A percentile compares a stretch with the other conserved stretches of the same genome.
Evolutionary conservation across 2,797 vertebrate species (phyloP).

Genomic region (Leuciscus waleckii): DNA sequence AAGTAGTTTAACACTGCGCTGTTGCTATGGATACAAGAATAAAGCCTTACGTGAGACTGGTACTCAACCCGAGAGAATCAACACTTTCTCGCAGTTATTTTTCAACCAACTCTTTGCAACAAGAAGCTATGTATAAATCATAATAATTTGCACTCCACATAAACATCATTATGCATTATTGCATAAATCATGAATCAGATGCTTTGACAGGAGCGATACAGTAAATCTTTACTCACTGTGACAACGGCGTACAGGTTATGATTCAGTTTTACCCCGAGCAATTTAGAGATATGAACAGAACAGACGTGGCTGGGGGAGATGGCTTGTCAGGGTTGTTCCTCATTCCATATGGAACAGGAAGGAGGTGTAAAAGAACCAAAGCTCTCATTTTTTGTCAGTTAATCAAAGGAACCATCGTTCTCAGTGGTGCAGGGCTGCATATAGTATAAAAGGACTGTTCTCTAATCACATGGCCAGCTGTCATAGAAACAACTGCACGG

Average conservation of each 20-base stretch:
- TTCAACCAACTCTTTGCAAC: constrained; percentile 29
- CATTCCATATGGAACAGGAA: constrained; percentile 19
- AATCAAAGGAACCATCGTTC: constrained; percentile 26
- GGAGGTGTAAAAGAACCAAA: constrained; percentile 16
- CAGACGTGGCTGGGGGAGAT: not conserved
- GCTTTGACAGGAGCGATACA: constrained; percentile 23
- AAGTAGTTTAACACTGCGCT: constrained; percentile 40
- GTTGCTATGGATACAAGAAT: constrained; percentile 65
- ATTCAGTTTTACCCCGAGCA: constrained; percentile 17
- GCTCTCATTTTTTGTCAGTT: constrained; percentile 25
- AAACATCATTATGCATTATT: constrained; percentile 54
- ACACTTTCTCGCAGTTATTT: constrained; percentile 49
- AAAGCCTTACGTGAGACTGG: constrained; percentile 46
- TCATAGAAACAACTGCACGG: constrained; percentile 17
- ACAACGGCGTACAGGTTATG: constrained; percentile 9
- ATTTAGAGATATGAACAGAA: constrained; percentile 18
- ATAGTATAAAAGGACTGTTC: not conserved
- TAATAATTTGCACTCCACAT: constrained; percentile 49
- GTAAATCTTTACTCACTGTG: constrained; percentile 29
- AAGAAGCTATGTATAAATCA: constrained; percentile 53
- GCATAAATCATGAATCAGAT: constrained; percentile 56
- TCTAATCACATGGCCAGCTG: constrained; percentile 1
- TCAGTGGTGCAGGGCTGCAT: constrained; percentile 9
- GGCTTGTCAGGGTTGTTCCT: constrained; percentile 5
- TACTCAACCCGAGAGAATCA: constrained; percentile 57